Conservation (phyloP, 2,888 invertebrate genomes). For the Pyrrhosoma nymphula region DNA sequence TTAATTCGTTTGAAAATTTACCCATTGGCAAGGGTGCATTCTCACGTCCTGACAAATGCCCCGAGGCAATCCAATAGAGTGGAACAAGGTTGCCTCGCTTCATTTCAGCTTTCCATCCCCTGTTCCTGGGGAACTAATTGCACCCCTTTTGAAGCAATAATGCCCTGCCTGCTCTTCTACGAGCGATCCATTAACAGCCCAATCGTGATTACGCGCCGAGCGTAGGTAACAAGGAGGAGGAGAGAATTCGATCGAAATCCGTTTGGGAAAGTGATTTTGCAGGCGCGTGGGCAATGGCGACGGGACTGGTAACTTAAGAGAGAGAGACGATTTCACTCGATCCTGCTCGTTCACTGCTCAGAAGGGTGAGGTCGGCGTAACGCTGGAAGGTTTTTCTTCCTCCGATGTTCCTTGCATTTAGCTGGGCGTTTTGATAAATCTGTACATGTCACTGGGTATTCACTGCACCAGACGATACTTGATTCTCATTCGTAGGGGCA, state of each 20-base stretch:
- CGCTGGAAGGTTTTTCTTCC: no score
- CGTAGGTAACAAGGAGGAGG: not conserved
- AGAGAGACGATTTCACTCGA: no score
- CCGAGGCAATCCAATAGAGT: not conserved
- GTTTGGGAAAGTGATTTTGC: not conserved
- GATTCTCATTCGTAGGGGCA: no score
- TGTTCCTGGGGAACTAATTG: not conserved
- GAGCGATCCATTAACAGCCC: not conserved
- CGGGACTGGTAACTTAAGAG: not conserved
- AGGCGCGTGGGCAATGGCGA: not conserved
- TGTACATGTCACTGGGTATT: no score
- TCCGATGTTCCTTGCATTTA: no score
- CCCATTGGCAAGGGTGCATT: not conserved
- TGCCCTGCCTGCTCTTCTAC: not conserved
- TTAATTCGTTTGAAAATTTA: not conserved
- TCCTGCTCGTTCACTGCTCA: no score
- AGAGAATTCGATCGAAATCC: constrained; percentile 20
- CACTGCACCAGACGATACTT: no score
- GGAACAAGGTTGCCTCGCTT: not conserved
- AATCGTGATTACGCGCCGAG: not conserved
- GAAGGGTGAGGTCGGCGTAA: no score
- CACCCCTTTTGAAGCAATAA: not conserved
- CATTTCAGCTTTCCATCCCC: not conserved
- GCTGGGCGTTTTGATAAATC: no score
- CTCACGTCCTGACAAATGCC: not conserved